Evolutionary conservation across 2,113 vertebrate genomes (phyloP).

Genomic region (Oxygymnocypris stewartii): DNA sequence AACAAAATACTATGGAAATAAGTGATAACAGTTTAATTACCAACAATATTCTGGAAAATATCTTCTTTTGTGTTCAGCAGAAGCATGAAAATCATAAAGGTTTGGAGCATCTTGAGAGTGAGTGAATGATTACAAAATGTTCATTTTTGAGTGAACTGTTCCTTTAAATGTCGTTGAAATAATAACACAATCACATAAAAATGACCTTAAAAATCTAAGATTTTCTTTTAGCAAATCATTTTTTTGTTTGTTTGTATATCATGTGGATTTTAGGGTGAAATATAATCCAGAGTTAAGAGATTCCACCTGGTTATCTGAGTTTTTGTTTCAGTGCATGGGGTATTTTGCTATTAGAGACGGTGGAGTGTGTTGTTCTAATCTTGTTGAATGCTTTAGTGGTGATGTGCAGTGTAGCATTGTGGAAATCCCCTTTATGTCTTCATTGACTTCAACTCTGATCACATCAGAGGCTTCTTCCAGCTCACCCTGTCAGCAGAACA

Average conservation of each 20-base stretch:
- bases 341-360: background rate
- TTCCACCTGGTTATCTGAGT: background rate
- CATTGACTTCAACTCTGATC: constrained; percentile 56
- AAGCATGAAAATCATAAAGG: too few species aligned
- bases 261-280: background rate
- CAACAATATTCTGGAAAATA: too few species aligned
- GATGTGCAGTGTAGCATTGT: constrained; percentile 67
- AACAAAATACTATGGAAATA: too few species aligned
- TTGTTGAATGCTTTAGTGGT: constrained; percentile 73
- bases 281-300: background rate
- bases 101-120: background rate
- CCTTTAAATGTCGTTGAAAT: background rate
- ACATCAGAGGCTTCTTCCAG: background rate
- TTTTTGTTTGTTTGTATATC: background rate
- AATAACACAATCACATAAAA: background rate
- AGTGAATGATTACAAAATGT: background rate
- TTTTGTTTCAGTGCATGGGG: background rate
- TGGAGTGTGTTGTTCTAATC: constrained; percentile 51
- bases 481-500: constrained; percentile 49
- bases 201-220: background rate
- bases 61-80: too few species aligned
- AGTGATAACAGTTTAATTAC: too few species aligned
- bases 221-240: background rate
- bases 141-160: background rate
- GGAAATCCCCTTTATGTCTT: constrained; percentile 77